Conservation (phyloP, 2,888 invertebrate genomes). For the Drosophila setosimentum region DNA sequence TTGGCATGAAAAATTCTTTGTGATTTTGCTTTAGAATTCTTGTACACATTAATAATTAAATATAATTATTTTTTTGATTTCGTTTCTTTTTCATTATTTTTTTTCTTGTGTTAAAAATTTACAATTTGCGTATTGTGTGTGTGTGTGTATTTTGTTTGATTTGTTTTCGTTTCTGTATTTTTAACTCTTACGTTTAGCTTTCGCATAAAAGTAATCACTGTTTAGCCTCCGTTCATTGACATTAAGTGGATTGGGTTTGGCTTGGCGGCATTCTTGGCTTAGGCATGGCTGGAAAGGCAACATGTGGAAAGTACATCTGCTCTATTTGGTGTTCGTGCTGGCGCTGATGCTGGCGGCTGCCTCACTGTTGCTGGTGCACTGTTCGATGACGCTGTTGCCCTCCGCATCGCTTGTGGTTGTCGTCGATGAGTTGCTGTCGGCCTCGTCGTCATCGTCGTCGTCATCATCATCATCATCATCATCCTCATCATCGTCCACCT, state of each 20-base stretch:
- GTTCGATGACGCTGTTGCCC: constrained; percentile 81
- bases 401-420: constrained; percentile 77
- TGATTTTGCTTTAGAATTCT: constrained; percentile 64
- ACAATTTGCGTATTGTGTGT: constrained; percentile 30
- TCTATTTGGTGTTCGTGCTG: constrained; percentile 56
- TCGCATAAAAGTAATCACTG: constrained; percentile 74
- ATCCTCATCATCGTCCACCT: constrained; percentile 56
- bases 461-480: constrained; percentile 59
- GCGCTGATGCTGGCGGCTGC: constrained; percentile 56
- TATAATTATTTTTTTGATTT: constrained; percentile 7
- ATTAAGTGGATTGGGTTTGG: constrained; percentile 67
- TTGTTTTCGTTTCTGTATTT: constrained; percentile 40
- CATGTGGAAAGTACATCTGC: constrained; percentile 14
- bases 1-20: constrained; percentile 68
- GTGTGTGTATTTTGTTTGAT: constrained; percentile 30
- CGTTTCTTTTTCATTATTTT: not conserved
- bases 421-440: constrained; percentile 65
- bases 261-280: constrained; percentile 35
- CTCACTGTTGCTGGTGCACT: constrained; percentile 73
- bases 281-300: constrained; percentile 57
- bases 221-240: constrained; percentile 79
- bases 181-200: constrained; percentile 38
- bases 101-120: constrained; percentile 45
- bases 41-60: constrained; percentile 58
- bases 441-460: constrained; percentile 28